phyloP scores from a whole-genome alignment of 2,888 invertebrate species.

The Tipula helvola region DNA sequence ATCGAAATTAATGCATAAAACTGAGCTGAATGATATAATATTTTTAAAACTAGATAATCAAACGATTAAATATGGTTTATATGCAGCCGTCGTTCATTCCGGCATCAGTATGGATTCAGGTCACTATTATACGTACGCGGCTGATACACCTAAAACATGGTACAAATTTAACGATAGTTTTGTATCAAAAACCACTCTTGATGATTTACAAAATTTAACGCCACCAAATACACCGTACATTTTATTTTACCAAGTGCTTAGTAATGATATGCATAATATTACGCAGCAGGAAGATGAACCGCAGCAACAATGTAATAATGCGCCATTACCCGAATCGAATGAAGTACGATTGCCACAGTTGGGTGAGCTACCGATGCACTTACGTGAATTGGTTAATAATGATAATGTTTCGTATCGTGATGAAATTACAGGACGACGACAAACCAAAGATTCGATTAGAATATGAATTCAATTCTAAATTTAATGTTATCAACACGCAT shows the following conservation, averaged over 20 bases:
- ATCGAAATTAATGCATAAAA: constrained; percentile 66
- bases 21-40: constrained; percentile 45
- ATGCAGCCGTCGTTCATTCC: constrained; percentile 74
- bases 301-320: constrained; percentile 16
- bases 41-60: constrained; percentile 34
- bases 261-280: background rate
- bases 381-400: constrained; percentile 29
- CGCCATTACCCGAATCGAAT: constrained; percentile 17
- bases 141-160: constrained; percentile 54
- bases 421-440: constrained; percentile 18
- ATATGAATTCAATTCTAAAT: constrained; percentile 5
- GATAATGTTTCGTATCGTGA: constrained; percentile 30
- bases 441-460: constrained; percentile 6
- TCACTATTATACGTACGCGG: constrained; percentile 76
- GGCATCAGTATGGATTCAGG: constrained; percentile 75
- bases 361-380: constrained; percentile 29
- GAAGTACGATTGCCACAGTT: constrained; percentile 22
- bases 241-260: constrained; percentile 52
- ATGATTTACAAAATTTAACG: constrained; percentile 47
- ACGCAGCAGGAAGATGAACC: constrained; percentile 23
- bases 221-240: constrained; percentile 74
- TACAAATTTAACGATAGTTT: constrained; percentile 68
- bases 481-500: background rate
- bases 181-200: constrained; percentile 48
- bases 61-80: constrained; percentile 50